Evolutionary conservation across 2,797 vertebrate genomes (phyloP), one percentile per base, ranked within the genome.

Genomic region (Linurgus olivaceus): DNA sequence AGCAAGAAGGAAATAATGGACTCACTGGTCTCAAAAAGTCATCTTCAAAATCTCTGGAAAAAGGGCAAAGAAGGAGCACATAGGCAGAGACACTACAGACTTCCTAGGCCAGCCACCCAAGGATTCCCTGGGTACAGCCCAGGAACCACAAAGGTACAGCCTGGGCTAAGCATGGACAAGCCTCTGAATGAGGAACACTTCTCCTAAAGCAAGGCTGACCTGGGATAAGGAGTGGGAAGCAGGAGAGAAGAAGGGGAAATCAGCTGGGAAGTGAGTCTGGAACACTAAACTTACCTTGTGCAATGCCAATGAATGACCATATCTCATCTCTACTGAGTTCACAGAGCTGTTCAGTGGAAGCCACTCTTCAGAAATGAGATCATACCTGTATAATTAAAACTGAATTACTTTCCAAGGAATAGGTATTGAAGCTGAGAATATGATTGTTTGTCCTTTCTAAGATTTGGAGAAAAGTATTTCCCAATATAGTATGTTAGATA

Each of bases 221-320:
- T 25, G 62, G n/a, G 67, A 28, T 15, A 62, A 31, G 24, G 33
- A 20, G 4, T 8, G 58, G 9, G 12, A 2, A 4, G 8, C 11
- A 33, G 17, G 37, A 23, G 17, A 40, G 26, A 37, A 42, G 52
- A 37, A 20, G 21, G 16, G 9, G 17, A 51, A 62, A 45, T 2
- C 7, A 72, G 33, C 26, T 25, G 6, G 20, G 29, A 54, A 19
- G 17, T 2, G n/a, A 35, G 21, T 23, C 35, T 44, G 21, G 31
- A 86, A 16, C 29, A 9, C 71, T 47, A 54, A 77, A 44, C 48
- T 44, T 95, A 99, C 99, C 98, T 99, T 95, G 26, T 99, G 84
- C 9, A 99, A 93, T 3, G 99, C 99, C 95, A 99, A 28, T 0
- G 99, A 99, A 95, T 99, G 99, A 25, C 99, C 99, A 0, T 99